These are phyloP conservation scores for Nematostella vectensis DNA, from an alignment of 92 coral and sea anemone species.

Conservation along the genomic window DNA sequence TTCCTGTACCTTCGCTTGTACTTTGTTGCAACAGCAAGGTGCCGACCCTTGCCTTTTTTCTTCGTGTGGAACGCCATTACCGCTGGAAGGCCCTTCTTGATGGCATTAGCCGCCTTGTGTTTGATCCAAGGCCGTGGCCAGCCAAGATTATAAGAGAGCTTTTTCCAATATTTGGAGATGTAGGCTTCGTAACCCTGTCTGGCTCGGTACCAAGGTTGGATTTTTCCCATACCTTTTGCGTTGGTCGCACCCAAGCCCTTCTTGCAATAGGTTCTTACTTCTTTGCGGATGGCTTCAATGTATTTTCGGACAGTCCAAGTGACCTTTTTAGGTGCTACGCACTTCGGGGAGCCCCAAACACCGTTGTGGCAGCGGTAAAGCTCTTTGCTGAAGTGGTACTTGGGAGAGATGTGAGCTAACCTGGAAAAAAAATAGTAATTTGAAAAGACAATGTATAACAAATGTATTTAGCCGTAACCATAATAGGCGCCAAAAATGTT, in stretches of 20 bases:
- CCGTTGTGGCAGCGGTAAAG: not conserved
- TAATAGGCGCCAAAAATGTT: too few relatives aligned
- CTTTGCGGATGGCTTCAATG: not conserved
- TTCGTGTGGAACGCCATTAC: not conserved
- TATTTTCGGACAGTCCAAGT: not conserved
- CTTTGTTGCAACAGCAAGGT: not conserved
- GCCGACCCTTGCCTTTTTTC: not conserved
- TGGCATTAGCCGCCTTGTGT: not conserved
- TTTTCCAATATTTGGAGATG: not conserved
- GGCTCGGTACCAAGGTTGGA: not conserved
- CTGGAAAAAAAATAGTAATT: not conserved
- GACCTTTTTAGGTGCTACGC: not conserved
- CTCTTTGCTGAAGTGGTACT: not conserved
- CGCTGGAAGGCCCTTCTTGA: not conserved
- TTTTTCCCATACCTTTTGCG: not conserved
- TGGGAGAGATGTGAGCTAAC: not conserved
- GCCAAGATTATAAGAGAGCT: not conserved
- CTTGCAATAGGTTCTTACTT: not conserved
- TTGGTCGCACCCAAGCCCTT: not conserved
- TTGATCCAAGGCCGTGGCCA: not conserved
- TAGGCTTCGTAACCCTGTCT: not conserved
- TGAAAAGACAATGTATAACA: too few relatives aligned
- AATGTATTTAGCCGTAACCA: too few relatives aligned
- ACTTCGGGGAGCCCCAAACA: not conserved
- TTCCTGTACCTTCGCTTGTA: not conserved